Conservation (phyloP, 2,888 invertebrate genomes). For the Tenthredo distinguenda region DNA sequence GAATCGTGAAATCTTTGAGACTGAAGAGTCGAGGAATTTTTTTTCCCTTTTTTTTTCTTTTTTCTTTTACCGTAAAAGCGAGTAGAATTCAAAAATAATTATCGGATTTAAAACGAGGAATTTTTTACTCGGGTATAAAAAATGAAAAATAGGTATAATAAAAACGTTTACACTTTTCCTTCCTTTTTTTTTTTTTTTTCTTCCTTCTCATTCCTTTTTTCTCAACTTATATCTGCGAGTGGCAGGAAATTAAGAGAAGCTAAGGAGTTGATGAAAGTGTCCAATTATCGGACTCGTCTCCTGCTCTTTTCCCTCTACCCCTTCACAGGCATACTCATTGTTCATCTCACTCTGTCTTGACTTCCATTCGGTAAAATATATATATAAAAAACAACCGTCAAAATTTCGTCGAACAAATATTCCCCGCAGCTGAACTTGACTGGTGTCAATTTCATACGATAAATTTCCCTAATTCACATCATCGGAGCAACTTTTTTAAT, state of each 20-base stretch:
- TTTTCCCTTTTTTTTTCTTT: background rate
- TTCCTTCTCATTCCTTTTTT: background rate
- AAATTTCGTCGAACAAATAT: background rate
- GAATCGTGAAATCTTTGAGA: background rate
- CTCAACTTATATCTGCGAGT: constrained; percentile 15
- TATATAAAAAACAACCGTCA: background rate
- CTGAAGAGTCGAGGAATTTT: background rate
- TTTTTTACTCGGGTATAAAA: background rate
- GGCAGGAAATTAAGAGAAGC: constrained; percentile 56
- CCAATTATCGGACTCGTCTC: constrained; percentile 64
- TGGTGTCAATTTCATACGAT: background rate
- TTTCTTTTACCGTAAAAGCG: background rate
- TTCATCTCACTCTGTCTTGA: background rate
- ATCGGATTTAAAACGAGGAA: background rate
- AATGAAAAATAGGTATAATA: background rate
- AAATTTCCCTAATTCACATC: background rate
- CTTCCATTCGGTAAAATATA: background rate
- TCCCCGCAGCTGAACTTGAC: background rate
- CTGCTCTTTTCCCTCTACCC: background rate
- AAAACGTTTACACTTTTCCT: background rate
- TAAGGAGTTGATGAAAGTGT: constrained; percentile 68
- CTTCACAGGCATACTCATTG: background rate
- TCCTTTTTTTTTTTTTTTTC: background rate
- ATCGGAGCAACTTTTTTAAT: background rate
- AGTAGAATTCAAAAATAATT: constrained; percentile 2